Evolutionary conservation across 2,113 vertebrate species (phyloP).

Genomic region (Antennarius striatus): DNA sequence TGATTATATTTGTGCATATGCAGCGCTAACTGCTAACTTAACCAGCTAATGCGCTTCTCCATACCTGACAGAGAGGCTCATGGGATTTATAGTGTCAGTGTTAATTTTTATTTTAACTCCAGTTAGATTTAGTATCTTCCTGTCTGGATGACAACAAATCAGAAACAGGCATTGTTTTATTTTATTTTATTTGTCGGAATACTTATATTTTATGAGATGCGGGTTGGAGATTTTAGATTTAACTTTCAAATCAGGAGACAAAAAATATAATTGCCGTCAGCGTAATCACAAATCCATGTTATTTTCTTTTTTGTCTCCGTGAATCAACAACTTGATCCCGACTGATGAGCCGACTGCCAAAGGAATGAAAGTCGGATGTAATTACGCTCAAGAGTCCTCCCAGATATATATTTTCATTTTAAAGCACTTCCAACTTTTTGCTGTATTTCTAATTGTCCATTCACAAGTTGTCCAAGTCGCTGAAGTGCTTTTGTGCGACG

Average conservation of each 20-base stretch:
- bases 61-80: no score
- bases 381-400: slow-evolving; percentile 40
- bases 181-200: no score
- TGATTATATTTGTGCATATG: neutral
- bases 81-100: no score
- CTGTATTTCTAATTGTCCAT: slow-evolving; percentile 58
- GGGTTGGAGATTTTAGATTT: slow-evolving; percentile 17
- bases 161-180: no score
- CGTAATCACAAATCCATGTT: slow-evolving; percentile 34
- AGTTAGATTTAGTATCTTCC: no score
- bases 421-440: slow-evolving; percentile 48
- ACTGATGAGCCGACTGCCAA: slow-evolving; percentile 23
- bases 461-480: slow-evolving; percentile 56
- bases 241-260: no score
- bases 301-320: slow-evolving; percentile 16
- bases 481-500: slow-evolving; percentile 38
- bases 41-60: slow-evolving; percentile 10
- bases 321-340: slow-evolving; percentile 27
- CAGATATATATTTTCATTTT: slow-evolving; percentile 28
- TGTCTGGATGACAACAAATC: no score
- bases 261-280: slow-evolving; percentile 3
- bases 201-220: no score
- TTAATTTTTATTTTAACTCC: no score
- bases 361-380: slow-evolving; percentile 37
- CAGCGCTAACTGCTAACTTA: neutral